Conservation (phyloP, 2,888 invertebrate genomes). For the Augiades crinisus region DNA sequence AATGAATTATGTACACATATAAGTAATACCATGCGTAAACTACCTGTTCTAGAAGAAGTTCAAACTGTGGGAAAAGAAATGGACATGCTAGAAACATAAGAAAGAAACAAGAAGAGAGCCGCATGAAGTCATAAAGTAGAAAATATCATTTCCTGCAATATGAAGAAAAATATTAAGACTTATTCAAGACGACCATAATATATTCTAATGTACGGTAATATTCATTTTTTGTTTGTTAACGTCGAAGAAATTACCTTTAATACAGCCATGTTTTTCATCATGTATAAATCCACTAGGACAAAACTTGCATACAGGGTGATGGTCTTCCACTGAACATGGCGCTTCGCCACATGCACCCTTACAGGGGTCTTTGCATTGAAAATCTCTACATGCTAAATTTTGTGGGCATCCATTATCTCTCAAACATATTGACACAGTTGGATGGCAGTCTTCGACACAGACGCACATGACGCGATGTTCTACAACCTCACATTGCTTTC, state of each 20-base stretch:
- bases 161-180: conserved; percentile 78
- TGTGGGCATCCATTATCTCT: conserved; percentile 94
- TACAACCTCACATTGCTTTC: conserved; percentile 93
- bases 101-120: conserved; percentile 69
- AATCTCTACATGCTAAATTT: conserved; percentile 92
- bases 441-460: conserved; percentile 93
- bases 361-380: conserved; percentile 95
- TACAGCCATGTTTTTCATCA: conserved; percentile 96
- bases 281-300: conserved; percentile 96
- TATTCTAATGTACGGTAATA: conserved; percentile 55
- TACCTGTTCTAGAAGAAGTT: conserved; percentile 74
- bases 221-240: conserved; percentile 47
- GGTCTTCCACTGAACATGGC: conserved; percentile 96
- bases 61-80: conserved; percentile 73
- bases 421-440: conserved; percentile 92
- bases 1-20: conserved; percentile 63
- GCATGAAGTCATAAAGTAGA: conserved; percentile 74
- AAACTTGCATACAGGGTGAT: conserved; percentile 97
- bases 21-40: conserved; percentile 62
- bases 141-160: conserved; percentile 80
- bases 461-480: conserved; percentile 94
- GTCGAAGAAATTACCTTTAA: conserved; percentile 90
- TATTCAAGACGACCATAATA: conserved; percentile 61
- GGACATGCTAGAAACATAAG: conserved; percentile 72
- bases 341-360: conserved; percentile 92